These are phyloP conservation scores for Hylaeus volcanicus DNA, from an alignment of 1,140 invertebrate genomes.

Conservation along the genomic window DNA sequence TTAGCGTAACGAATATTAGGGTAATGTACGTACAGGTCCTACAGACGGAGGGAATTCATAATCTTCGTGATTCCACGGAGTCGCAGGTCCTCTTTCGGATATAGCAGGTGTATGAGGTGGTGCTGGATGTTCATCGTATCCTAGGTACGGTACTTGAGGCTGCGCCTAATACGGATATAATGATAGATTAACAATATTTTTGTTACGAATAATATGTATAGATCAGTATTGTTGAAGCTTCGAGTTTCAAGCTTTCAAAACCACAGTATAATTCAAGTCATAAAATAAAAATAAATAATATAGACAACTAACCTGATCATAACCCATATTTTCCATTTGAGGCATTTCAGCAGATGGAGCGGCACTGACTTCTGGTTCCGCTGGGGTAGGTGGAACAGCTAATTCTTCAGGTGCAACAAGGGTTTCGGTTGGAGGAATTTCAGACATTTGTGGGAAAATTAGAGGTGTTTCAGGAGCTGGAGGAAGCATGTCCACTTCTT, in stretches of 20 bases:
- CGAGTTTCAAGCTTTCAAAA: too few species aligned
- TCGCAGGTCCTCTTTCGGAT: constrained; percentile 84
- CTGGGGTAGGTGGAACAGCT: constrained; percentile 59
- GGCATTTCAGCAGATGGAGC: constrained; percentile 74
- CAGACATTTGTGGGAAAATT: constrained; percentile 77
- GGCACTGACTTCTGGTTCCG: constrained; percentile 63
- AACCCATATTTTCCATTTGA: constrained; percentile 86
- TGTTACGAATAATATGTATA: background rate
- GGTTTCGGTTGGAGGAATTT: constrained; percentile 80
- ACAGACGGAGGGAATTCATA: constrained; percentile 92
- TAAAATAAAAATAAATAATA: background rate
- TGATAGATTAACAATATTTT: constrained; percentile 14
- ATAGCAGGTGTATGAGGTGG: constrained; percentile 84
- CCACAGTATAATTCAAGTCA: too few species aligned
- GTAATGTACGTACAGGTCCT: constrained; percentile 84
- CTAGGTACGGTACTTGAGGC: constrained; percentile 85
- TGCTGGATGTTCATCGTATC: constrained; percentile 87
- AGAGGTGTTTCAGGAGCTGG: constrained; percentile 61
- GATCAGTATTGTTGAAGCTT: too few species aligned
- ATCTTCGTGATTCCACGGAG: constrained; percentile 89
- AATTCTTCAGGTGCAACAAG: constrained; percentile 64
- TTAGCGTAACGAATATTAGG: background rate
- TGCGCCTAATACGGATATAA: constrained; percentile 66
- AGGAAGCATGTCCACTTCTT: constrained; percentile 64
- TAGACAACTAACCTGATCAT: constrained; percentile 80